Conservation (phyloP, 1,140 invertebrate genomes). For the Philopotamus ludificatus region DNA sequence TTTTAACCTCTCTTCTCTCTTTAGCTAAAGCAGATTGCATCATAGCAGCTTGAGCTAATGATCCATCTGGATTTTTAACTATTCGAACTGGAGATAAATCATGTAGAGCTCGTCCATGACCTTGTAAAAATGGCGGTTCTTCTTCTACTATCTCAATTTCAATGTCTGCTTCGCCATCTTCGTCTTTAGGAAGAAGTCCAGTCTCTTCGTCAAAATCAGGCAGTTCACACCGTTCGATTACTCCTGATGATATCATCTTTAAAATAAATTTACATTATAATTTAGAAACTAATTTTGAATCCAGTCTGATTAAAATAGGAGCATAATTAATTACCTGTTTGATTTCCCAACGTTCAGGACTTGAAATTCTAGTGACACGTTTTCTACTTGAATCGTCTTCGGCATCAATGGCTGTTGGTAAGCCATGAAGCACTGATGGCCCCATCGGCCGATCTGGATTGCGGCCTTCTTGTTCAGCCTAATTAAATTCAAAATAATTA, state of each 20-base stretch:
- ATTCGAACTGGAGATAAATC: slow-evolving; percentile 96
- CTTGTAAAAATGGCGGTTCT: slow-evolving; percentile 93
- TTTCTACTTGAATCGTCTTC: slow-evolving; percentile 77
- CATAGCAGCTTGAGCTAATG: slow-evolving; percentile 96
- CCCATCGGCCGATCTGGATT: slow-evolving; percentile 81
- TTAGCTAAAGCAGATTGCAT: slow-evolving; percentile 99
- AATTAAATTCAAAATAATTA: neutral
- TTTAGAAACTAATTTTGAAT: neutral
- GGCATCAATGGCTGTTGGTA: slow-evolving; percentile 69
- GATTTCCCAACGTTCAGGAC: slow-evolving; percentile 92
- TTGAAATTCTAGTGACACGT: slow-evolving; percentile 88
- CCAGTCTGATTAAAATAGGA: slow-evolving; percentile 3
- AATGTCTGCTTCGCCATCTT: slow-evolving; percentile 95
- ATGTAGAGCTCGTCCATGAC: slow-evolving; percentile 83
- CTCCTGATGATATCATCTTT: slow-evolving; percentile 81
- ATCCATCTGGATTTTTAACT: slow-evolving; percentile 99
- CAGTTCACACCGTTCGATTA: slow-evolving; percentile 82
- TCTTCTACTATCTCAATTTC: slow-evolving; percentile 99
- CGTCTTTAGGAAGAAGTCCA: slow-evolving; percentile 81
- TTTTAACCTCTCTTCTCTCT: slow-evolving; percentile 91
- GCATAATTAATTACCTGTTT: slow-evolving; percentile 58
- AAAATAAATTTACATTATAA: slow-evolving; percentile 36
- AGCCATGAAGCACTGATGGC: slow-evolving; percentile 64
- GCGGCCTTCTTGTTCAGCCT: slow-evolving; percentile 70
- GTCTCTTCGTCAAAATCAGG: slow-evolving; percentile 92